Base-by-base conservation (phyloP, 2,113 vertebrate genomes). In the Tupaia tana region DNA sequence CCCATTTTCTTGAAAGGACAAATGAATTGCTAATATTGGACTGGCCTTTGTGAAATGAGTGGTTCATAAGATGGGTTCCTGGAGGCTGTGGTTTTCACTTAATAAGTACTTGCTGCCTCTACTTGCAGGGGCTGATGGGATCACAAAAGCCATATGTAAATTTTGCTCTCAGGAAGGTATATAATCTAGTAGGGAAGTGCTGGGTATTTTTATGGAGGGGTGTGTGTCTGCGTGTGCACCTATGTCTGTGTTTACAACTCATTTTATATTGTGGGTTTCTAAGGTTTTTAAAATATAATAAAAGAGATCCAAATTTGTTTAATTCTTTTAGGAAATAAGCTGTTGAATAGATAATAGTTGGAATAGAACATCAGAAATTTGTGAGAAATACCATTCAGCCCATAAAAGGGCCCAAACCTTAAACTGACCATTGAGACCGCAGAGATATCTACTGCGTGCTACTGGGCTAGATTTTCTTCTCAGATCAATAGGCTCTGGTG, bases 251-350 rank as follows among this genome's bases (percentile, higher is more conserved):
- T 89, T 58, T 54, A 66, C 10, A 80, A 14, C 66, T 87, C 88
- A 91, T 66, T 73, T n/a, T 56, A 43, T 59, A 12, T 6, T 43
- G 31, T 90, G 20, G 58, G 11, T 74, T 95, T 18, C 52, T 77
- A 73, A n/a, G 61, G 52, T 52, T 66, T 96, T 95, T 78, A 77
- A 52, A 92, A 87, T 70, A 0, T 77, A 71, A 84, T 52, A 71
- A 96, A 83, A 54, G 52, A 82, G 58, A 69, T 56, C 81, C 25
- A 69, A 54, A 84, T 75, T 69, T 86, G 56, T 69, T 69, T 59
- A 63, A 52, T 90, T 95, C 15, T 94, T 86, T 86, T 13, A 75
- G 61, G 79, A 93, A 96, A 96, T 89, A 77, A 91, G 9, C 43
- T 93, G 19, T 73, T 95, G 19, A 75, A 64, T 43, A 90, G 59